Base-by-base conservation (phyloP, 2,797 vertebrate genomes). In the Gadopsis bispinosus region DNA sequence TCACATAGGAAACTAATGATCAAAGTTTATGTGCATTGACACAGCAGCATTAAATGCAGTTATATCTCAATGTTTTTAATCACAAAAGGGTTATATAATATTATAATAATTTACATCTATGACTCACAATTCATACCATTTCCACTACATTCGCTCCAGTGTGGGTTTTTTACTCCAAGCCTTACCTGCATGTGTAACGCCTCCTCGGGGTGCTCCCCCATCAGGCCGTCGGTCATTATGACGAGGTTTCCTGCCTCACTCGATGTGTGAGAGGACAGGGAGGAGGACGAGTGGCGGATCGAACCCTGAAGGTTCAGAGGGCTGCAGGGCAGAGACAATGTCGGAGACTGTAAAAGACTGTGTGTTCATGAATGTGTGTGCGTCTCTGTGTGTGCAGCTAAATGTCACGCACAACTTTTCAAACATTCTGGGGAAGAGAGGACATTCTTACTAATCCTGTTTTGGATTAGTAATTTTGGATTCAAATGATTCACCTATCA, bases 221-320 rank as follows among this genome's bases (percentile, higher is more conserved):
- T 91, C 73, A 97, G 93, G 63, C 96, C 95, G 62, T 99, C 98
- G 0, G 97, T 97, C 90, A 99, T 95, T 89, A 98, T 96, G 87
- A 97, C 96, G n/a, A 97, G 90, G 91, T 99, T 99, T 74, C 98
- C 98, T 0, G 97, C 96, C 94, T 99, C 98, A 4, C 98, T 99
- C 74, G 98, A 99, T 5, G 98, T 95, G 89, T 98, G 97, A 55
- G 98, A 99, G 3, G 98, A 99, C 86, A 99, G 96, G 58, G 98
- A 99, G 88, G 98, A 99, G 3, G 98, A 99, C 0, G 98, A 99
- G 91, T 98, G 97, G 72, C 98, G 96, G 83, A 97, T 97, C 2
- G 97, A 97, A 67, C 97, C 97, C 89, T 97, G 96, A 84, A 99
- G 91, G 88, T 96, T 98, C 91, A 99, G 93, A 47, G 97, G 97